Conservation (phyloP, 2,888 invertebrate genomes). For the Drosophila recens region DNA sequence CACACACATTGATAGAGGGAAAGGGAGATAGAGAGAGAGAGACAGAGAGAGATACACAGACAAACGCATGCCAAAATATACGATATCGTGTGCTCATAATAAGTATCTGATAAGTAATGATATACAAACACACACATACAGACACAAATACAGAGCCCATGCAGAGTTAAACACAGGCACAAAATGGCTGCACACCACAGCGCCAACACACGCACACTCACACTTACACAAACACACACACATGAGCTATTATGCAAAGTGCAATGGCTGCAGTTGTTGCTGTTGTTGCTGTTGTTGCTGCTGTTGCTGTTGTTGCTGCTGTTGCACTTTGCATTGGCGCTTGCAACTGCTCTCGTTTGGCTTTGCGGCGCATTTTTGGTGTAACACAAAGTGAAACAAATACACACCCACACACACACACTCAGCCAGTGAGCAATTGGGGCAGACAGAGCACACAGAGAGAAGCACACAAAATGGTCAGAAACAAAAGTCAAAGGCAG, state of each 20-base stretch:
- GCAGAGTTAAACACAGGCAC: constrained; percentile 65
- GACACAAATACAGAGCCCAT: constrained; percentile 18
- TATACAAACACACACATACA: constrained; percentile 77
- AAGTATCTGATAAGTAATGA: constrained; percentile 83
- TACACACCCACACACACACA: constrained; percentile 24
- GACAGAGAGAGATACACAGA: constrained; percentile 10
- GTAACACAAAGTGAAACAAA: constrained; percentile 77
- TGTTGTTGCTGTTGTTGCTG: constrained; percentile 50
- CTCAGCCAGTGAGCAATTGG: constrained; percentile 24
- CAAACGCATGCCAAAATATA: constrained; percentile 73
- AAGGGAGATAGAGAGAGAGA: background rate
- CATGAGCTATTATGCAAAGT: constrained; percentile 73
- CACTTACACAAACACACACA: constrained; percentile 20
- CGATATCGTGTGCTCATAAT: constrained; percentile 82
- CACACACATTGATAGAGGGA: constrained; percentile 24
- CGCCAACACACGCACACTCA: constrained; percentile 47
- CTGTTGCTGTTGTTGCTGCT: constrained; percentile 44
- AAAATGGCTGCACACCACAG: constrained; percentile 79
- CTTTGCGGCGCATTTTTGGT: constrained; percentile 81
- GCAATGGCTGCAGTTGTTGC: constrained; percentile 76
- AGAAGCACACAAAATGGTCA: constrained; percentile 58
- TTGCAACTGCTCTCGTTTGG: constrained; percentile 72
- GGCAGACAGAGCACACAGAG: constrained; percentile 24
- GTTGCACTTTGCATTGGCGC: constrained; percentile 66
- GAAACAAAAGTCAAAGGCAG: constrained; percentile 59